Conservation (phyloP, 2,113 vertebrate genomes). For the Balaeniceps rex region DNA sequence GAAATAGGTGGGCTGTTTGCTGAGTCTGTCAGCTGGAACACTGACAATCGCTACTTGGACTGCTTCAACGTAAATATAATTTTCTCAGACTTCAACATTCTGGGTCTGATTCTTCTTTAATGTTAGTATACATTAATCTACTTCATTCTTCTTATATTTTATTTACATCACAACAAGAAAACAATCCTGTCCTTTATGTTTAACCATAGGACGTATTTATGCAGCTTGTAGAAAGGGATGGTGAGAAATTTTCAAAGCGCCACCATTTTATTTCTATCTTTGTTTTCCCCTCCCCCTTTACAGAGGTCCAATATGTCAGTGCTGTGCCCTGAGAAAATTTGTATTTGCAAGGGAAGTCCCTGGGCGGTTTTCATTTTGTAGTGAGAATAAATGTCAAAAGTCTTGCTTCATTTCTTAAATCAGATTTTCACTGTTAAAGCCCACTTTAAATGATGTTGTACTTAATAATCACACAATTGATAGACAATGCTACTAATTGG, state of each 20-base stretch:
- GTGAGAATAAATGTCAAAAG: neutral
- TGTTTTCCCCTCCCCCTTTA: neutral
- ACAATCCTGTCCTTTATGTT: neutral
- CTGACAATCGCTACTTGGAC: slow-evolving; percentile 13
- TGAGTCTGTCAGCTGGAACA: slow-evolving; percentile 57
- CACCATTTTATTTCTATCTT: neutral
- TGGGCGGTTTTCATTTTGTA: neutral
- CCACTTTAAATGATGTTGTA: neutral
- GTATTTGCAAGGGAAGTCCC: neutral
- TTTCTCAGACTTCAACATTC: neutral
- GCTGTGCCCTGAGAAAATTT: neutral
- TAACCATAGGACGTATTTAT: neutral
- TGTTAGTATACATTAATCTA: neutral
- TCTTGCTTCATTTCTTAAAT: neutral
- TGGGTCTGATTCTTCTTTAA: neutral
- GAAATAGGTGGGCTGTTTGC: slow-evolving; percentile 47
- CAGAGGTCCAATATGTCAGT: neutral
- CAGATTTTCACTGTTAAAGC: neutral
- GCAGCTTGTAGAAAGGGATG: neutral
- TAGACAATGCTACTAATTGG: neutral
- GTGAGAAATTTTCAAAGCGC: neutral
- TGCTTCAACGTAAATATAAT: slow-evolving; percentile 33
- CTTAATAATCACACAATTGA: neutral
- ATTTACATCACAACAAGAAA: neutral
- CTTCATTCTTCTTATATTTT: neutral